phyloP scores from a whole-genome alignment of 2,888 invertebrate species.

The Ceramica pisi region DNA sequence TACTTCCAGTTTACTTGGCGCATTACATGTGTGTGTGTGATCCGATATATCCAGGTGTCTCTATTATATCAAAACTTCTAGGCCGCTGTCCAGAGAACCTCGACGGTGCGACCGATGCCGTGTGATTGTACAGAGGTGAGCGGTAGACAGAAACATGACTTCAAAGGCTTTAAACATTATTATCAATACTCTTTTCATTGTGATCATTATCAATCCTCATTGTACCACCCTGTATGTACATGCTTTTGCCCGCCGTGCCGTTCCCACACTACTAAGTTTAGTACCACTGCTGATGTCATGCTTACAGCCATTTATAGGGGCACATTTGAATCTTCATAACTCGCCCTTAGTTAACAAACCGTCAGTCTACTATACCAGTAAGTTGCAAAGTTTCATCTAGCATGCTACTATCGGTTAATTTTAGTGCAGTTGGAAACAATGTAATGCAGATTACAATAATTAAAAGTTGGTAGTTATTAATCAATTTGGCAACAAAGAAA shows the following conservation, averaged over 20 bases:
- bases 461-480: too few species aligned
- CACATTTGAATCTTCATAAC: neutral
- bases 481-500: too few species aligned
- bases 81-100: slow-evolving; percentile 59
- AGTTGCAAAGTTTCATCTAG: slow-evolving; percentile 16
- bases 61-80: slow-evolving; percentile 58
- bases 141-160: slow-evolving; percentile 49
- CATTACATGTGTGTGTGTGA: neutral
- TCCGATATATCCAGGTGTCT: slow-evolving; percentile 26
- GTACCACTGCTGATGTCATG: neutral
- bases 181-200: slow-evolving; percentile 21
- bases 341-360: neutral
- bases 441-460: neutral
- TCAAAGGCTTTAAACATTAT: slow-evolving; percentile 37
- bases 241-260: slow-evolving; percentile 3
- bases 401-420: neutral
- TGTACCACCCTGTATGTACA: slow-evolving; percentile 5
- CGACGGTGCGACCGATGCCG: slow-evolving; percentile 49
- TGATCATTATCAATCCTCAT: neutral
- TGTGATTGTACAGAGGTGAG: slow-evolving; percentile 68
- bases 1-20: slow-evolving; percentile 1
- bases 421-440: slow-evolving; percentile 1
- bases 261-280: neutral
- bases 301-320: slow-evolving; percentile 13
- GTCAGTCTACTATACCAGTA: slow-evolving; percentile 8